Conservation (phyloP, 2,113 vertebrate species). For the Prietella phreatophila region DNA sequence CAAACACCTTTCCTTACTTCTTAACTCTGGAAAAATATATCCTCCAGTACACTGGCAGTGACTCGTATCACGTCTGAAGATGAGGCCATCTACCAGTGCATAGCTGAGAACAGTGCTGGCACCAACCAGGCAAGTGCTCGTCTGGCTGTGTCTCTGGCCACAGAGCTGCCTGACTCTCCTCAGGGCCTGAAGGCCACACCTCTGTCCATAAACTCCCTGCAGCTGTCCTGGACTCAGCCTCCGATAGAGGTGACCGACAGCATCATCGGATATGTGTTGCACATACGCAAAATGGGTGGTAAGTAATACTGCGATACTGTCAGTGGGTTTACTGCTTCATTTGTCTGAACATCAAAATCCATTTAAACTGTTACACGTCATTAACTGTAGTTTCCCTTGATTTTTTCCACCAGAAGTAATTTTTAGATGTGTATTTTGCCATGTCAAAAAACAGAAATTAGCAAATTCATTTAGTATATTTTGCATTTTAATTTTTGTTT, state of each 20-base stretch:
- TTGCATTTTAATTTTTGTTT: neutral
- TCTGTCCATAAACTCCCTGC: slow-evolving; percentile 64
- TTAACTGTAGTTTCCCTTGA: neutral
- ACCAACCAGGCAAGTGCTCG: slow-evolving; percentile 76
- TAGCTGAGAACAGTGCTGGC: slow-evolving; percentile 72
- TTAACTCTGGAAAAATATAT: neutral
- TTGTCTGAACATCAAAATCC: neutral
- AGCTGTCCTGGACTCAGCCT: slow-evolving; percentile 67
- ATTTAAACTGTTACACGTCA: neutral
- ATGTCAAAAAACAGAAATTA: neutral
- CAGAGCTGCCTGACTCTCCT: slow-evolving; percentile 64
- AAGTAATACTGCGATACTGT: slow-evolving; percentile 27
- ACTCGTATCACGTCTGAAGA: slow-evolving; percentile 63
- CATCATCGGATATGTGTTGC: slow-evolving; percentile 72
- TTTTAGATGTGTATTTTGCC: neutral
- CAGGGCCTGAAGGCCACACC: slow-evolving; percentile 55
- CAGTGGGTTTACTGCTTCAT: neutral
- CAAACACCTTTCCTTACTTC: neutral
- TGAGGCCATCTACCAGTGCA: slow-evolving; percentile 76
- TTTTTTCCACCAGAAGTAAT: neutral
- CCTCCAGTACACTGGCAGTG: slow-evolving; percentile 70
- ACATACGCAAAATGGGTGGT: slow-evolving; percentile 70
- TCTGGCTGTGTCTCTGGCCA: slow-evolving; percentile 66
- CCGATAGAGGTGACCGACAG: slow-evolving; percentile 54
- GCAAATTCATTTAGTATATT: neutral